Evolutionary conservation across 2,888 invertebrate genomes (phyloP).

Genomic region (Andrena minutula): DNA sequence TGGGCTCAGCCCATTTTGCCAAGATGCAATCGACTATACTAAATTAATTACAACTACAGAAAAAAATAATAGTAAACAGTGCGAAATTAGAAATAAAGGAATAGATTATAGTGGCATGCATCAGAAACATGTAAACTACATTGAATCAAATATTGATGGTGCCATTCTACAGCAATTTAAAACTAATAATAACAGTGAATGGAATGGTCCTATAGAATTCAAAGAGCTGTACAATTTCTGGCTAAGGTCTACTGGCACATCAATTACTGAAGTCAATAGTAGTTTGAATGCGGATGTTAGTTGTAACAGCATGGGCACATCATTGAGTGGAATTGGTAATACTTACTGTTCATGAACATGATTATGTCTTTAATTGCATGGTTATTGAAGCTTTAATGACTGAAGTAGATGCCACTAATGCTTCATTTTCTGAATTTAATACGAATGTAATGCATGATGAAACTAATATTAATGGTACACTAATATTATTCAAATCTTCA

Average conservation of each 20-base stretch:
- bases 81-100: not conserved
- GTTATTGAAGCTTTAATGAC: too few species aligned
- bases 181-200: not conserved
- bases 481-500: too few species aligned
- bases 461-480: too few species aligned
- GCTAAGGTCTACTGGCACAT: not conserved
- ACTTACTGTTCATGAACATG: too few species aligned
- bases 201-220: not conserved
- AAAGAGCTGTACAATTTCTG: not conserved
- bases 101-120: not conserved
- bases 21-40: not conserved
- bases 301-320: too few species aligned
- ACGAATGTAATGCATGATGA: too few species aligned
- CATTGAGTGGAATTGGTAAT: too few species aligned
- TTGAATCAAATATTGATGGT: conserved; percentile 5
- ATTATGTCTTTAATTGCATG: too few species aligned
- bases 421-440: too few species aligned
- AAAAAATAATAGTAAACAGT: not conserved
- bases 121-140: not conserved
- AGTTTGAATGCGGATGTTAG: too few species aligned
- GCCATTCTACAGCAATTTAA: not conserved
- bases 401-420: too few species aligned
- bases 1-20: not conserved
- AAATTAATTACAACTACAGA: not conserved
- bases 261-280: too few species aligned